Evolutionary conservation across 2,113 vertebrate species (phyloP), one percentile per base, ranked within the genome.

Genomic region (Lamprotornis superbus): DNA sequence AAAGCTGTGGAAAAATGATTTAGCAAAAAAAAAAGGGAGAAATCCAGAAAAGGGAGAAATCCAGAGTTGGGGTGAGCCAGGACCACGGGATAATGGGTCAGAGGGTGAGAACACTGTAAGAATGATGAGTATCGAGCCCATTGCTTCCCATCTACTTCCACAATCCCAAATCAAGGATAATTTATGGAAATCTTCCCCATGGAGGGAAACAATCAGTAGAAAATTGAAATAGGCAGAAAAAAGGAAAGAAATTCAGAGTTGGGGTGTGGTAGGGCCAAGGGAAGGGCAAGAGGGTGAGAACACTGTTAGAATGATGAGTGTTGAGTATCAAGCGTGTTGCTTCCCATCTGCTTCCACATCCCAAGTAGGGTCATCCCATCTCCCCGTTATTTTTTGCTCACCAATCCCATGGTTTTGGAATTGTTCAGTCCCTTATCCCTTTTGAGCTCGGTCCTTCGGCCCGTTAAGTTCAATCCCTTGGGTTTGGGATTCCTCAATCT

Each of bases 21-120:
- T 10, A 35, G 28, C 3, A 7, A 20, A n/a, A 27, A 40, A 50
- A 63, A 46, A 39, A 22, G 5, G 6, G 22, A 50, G 3, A 78
- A 77, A 21, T 16, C 12, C 35, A 63, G 30, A 22, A 63, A 50
- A 52, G 37, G 33, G 21, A 87, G 9, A 83, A 56, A 37, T 5
- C 2, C 13, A 63, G 30, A 79, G 5, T 0, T 5, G 4, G 40
- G 17, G 3, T 5, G 35, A 1, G 5, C 10, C 0, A 0, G 28
- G 37, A 5, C 11, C 30, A 52, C 60, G 22, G 44, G 37, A 68
- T 33, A 33, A 44, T 12, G 27, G 31, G 3, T 2, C 42, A 42
- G 30, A 75, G 13, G 7, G 5, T 30, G 46, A 86, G 31, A 9
- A 42, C 7, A 33, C 7, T 2, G 0, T 49, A 8, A 11, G 12